Conservation (phyloP, 2,113 vertebrate species). For the Neotoma lepida region DNA sequence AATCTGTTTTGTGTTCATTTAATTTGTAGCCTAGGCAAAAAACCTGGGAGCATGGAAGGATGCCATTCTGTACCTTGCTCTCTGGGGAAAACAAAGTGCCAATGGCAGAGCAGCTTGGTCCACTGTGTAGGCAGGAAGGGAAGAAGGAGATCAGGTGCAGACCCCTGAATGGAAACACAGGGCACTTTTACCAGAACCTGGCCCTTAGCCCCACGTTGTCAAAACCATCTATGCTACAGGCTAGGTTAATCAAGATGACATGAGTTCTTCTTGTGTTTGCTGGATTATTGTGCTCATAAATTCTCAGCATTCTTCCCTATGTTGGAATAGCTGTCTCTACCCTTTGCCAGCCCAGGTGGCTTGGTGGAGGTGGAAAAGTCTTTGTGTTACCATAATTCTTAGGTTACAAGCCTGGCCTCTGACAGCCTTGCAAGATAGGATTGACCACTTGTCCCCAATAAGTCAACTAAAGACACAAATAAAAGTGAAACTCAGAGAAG, state of each 20-base stretch:
- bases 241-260: not conserved
- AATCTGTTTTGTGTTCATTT: not conserved
- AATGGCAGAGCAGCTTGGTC: not conserved
- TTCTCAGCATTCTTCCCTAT: not conserved
- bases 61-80: not conserved
- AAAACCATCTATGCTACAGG: not conserved
- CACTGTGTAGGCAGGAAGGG: not conserved
- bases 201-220: not conserved
- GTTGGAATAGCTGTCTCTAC: not conserved
- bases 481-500: no score
- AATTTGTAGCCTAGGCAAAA: not conserved
- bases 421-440: not conserved
- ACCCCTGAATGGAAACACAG: not conserved
- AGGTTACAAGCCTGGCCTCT: not conserved
- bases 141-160: not conserved
- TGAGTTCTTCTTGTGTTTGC: not conserved
- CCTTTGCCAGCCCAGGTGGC: not conserved
- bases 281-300: not conserved
- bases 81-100: not conserved
- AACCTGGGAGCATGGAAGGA: not conserved
- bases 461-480: not conserved
- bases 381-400: not conserved
- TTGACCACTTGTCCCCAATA: no score
- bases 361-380: not conserved
- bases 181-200: not conserved